A percentile compares a stretch with the other conserved stretches of the same genome.
These are phyloP conservation scores for Eupithecia abbreviata DNA, from an alignment of 2,888 invertebrate species.

Conservation along the genomic window DNA sequence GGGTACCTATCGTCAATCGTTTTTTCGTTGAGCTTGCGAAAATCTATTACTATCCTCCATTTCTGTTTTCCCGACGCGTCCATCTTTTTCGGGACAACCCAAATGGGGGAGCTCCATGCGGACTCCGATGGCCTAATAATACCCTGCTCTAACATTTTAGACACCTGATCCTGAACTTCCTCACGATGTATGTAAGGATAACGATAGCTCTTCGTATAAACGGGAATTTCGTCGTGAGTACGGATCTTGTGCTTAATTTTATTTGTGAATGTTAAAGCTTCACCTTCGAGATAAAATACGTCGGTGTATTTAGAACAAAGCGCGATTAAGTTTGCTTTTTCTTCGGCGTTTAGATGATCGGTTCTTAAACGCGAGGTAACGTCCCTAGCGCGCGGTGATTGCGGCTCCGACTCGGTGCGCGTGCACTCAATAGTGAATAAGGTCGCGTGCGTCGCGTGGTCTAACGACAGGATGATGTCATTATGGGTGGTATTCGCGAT, in stretches of 20 bases:
- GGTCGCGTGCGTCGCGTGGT: too few relatives aligned
- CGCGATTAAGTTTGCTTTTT: not conserved
- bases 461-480: not conserved
- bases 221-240: conserved; percentile 3
- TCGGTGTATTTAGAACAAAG: conserved; percentile 3
- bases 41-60: conserved; percentile 12
- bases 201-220: conserved; percentile 8
- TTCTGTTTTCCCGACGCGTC: conserved; percentile 6
- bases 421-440: too few relatives aligned
- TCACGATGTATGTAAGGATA: conserved; percentile 8
- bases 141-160: too few relatives aligned
- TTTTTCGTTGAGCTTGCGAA: conserved; percentile 16
- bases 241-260: too few relatives aligned
- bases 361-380: not conserved
- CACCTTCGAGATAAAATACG: too few relatives aligned
- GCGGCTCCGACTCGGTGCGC: too few relatives aligned
- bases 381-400: too few relatives aligned
- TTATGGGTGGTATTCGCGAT: not conserved
- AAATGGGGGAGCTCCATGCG: conserved; percentile 11
- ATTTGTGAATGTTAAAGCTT: too few relatives aligned
- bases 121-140: conserved; percentile 5
- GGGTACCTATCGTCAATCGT: not conserved
- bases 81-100: conserved; percentile 9
- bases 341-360: not conserved
- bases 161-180: conserved; percentile 1